phyloP scores from a whole-genome alignment of 2,113 vertebrate species.

The Lamprologus tigripictilis region DNA sequence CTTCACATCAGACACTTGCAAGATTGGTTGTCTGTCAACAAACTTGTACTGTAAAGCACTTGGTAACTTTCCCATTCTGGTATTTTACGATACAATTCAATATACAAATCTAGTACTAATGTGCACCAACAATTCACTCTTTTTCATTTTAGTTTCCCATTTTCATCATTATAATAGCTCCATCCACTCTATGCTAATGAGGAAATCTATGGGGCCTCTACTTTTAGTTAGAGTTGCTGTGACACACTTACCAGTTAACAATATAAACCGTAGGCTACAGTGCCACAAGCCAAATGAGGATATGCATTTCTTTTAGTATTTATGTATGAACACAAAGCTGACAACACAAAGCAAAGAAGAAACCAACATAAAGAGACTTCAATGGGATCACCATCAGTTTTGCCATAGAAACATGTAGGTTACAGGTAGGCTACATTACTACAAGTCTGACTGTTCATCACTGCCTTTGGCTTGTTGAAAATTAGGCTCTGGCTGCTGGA shows the following conservation, averaged over 20 bases:
- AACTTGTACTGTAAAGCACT: background rate
- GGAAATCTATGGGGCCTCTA: background rate
- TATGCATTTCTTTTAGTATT: background rate
- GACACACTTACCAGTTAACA: background rate
- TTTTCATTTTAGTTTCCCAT: background rate
- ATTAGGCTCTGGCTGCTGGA: background rate
- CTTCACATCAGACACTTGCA: conserved; percentile 3
- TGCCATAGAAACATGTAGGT: background rate
- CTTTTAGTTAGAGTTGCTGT: background rate
- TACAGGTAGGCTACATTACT: background rate
- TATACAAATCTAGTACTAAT: background rate
- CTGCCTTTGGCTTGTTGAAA: background rate
- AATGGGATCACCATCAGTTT: background rate
- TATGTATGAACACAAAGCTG: background rate
- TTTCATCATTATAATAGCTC: background rate
- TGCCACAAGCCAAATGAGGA: background rate
- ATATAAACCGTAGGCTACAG: background rate
- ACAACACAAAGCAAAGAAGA: background rate
- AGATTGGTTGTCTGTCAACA: conserved; percentile 9
- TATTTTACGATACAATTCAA: background rate
- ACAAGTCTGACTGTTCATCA: background rate
- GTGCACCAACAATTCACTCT: background rate
- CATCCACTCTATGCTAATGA: background rate
- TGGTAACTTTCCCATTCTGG: background rate
- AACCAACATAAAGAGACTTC: background rate